Evolutionary conservation across 2,797 vertebrate species (phyloP), one percentile per base, ranked within the genome.

Genomic region (Spondyliosoma cantharus): DNA sequence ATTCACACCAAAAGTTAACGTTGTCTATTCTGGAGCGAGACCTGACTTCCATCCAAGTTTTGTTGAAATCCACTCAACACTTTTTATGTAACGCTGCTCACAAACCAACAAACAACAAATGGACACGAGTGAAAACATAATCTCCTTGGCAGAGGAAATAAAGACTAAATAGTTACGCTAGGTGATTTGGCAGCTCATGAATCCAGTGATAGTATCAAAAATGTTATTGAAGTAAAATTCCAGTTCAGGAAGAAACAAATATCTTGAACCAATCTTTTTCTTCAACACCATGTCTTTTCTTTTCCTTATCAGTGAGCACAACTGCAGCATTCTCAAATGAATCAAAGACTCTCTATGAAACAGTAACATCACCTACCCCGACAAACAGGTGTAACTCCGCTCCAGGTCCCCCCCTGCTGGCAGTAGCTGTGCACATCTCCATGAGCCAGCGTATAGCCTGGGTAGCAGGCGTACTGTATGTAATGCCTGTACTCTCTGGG

Each of bases 361-460:
- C 46, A 45, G 32, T 12, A 4, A 2, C 42, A 32, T 4, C 3
- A 78, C 92, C 73, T 73, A 93, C 93, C 94, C 16, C 93, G 60
- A 76, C 94, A 95, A n/a, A 92, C 86, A 22, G 95, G 94, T 19
- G 91, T 92, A 74, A 85, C 19, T 13, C 93, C 94, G 48, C 92
- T 95, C 95, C 95, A 95, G 2, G 49, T 71, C 29, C 90, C 92
- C 16, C 80, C 90, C 48, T 86, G 89, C 63, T 90, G 91, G 73
- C 95, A 95, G 77, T 87, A 94, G 71, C 92, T 95, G 82, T 90
- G 79, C 9, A 87, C 56, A 9, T 94, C 93, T 42, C 95, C 94
- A 53, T 90, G 77, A 76, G 91, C 91, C 82, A 95, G 80, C 0
- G 90, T 93, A 50, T 94, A 94, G 45, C 93, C 94, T 19, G 93